phyloP scores from a whole-genome alignment of 2,797 vertebrate species.

The Uromys caudimaculatus region DNA sequence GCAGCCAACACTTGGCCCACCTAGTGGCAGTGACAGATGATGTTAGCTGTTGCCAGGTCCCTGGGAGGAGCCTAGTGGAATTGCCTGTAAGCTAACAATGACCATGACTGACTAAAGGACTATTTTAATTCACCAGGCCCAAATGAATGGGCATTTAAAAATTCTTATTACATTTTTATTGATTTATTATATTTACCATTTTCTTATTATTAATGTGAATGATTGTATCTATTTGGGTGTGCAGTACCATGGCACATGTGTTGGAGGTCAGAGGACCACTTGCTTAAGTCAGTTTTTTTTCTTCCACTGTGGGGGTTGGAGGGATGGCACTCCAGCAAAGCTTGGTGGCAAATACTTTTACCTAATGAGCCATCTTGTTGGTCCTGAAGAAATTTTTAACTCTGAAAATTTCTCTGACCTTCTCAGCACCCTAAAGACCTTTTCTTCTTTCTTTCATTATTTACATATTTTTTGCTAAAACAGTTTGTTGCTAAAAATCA shows the following conservation, averaged over 20 bases:
- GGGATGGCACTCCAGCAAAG: not conserved
- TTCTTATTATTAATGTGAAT: not conserved
- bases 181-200: not conserved
- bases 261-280: not conserved
- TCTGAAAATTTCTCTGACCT: slow-evolving; percentile 9
- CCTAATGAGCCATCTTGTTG: not conserved
- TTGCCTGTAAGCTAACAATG: not conserved
- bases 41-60: no score
- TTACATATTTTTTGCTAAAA: slow-evolving; percentile 16
- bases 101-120: not conserved
- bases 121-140: not conserved
- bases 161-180: not conserved
- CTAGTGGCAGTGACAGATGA: no score
- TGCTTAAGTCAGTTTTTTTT: not conserved
- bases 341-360: not conserved
- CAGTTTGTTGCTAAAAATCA: slow-evolving; percentile 25
- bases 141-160: not conserved
- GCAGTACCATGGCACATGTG: not conserved
- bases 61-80: no score
- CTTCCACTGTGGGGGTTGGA: not conserved
- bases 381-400: not conserved
- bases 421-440: not conserved
- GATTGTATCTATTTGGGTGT: not conserved
- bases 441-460: slow-evolving; percentile 40
- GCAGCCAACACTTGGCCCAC: no score